Percentiles rank a stretch among this genome's conserved stretches.
phyloP scores from a whole-genome alignment of 30 jellyfish, hydroid and myxozoan species.

The Pseudorhiza aurosa region DNA sequence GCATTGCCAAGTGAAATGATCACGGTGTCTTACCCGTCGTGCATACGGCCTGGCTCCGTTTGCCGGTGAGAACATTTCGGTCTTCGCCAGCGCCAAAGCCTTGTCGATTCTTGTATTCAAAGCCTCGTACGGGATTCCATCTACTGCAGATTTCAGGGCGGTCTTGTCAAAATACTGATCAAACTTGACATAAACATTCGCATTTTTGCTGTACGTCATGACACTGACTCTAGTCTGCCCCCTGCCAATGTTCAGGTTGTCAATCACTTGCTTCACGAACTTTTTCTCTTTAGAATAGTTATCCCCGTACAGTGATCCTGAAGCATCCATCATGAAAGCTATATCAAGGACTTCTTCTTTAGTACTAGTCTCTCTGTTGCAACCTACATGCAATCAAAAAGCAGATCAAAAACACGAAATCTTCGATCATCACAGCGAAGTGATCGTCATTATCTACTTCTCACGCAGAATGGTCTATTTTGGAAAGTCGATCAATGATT shows the following conservation, averaged over 20 bases:
- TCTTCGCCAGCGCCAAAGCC: conserved; percentile 72
- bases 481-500: not conserved
- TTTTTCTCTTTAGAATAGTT: conserved; percentile 64
- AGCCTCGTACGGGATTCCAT: conserved; percentile 71
- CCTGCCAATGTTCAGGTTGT: conserved; percentile 32
- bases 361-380: conserved; percentile 13
- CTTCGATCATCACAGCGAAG: not conserved
- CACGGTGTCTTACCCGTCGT: conserved; percentile 62
- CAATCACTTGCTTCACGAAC: conserved; percentile 75
- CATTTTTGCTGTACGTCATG: conserved; percentile 80
- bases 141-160: conserved; percentile 49
- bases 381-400: conserved; percentile 38
- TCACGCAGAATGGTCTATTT: not conserved
- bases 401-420: not conserved
- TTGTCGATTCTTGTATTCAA: conserved; percentile 78
- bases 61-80: conserved; percentile 41
- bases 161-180: conserved; percentile 32
- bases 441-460: not conserved
- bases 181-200: conserved; percentile 60
- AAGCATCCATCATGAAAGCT: conserved; percentile 89
- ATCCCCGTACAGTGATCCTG: conserved; percentile 70
- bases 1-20: no score
- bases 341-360: conserved; percentile 61
- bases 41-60: conserved; percentile 87
- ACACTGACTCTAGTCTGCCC: conserved; percentile 63